Percentiles rank a stretch among this genome's conserved stretches.
Evolutionary conservation across 2,797 vertebrate species (phyloP).

Genomic region (Enteromius trimaculatus): DNA sequence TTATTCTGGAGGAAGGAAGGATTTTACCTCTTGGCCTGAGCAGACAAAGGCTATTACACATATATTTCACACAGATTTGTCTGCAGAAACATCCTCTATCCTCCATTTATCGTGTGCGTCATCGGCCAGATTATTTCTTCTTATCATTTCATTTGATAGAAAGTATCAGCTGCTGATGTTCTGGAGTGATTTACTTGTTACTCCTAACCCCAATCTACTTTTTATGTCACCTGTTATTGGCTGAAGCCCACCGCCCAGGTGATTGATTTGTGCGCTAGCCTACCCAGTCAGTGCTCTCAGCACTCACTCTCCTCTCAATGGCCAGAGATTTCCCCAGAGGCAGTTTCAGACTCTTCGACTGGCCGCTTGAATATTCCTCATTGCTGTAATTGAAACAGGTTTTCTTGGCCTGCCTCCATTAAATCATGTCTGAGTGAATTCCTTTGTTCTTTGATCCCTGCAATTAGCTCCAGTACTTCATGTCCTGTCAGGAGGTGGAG

Average conservation of each 20-base stretch:
- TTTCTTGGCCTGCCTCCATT: conserved; percentile 61
- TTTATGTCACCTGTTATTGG: conserved; percentile 52
- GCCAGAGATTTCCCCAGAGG: conserved; percentile 55
- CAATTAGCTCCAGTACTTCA: conserved; percentile 62
- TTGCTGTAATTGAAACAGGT: conserved; percentile 64
- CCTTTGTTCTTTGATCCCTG: conserved; percentile 62
- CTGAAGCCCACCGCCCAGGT: conserved; percentile 29
- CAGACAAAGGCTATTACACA: conserved; percentile 10
- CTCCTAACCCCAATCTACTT: conserved; percentile 35
- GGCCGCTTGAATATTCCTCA: conserved; percentile 56
- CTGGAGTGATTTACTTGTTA: conserved; percentile 46
- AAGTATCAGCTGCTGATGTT: conserved; percentile 23
- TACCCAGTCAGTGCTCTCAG: conserved; percentile 51
- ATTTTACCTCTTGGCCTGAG: conserved; percentile 11
- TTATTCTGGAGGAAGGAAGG: conserved; percentile 46
- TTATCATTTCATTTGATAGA: conserved; percentile 20
- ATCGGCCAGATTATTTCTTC: conserved; percentile 43
- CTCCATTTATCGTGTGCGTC: not conserved
- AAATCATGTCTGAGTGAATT: conserved; percentile 62
- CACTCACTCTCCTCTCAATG: conserved; percentile 41
- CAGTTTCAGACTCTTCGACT: conserved; percentile 44
- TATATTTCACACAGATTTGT: conserved; percentile 4
- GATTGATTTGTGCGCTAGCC: conserved; percentile 55
- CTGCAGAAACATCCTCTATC: not conserved
- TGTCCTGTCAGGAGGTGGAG: conserved; percentile 57